phyloP scores from a whole-genome alignment of 2,888 invertebrate species.

The Metallyticus violacea region DNA sequence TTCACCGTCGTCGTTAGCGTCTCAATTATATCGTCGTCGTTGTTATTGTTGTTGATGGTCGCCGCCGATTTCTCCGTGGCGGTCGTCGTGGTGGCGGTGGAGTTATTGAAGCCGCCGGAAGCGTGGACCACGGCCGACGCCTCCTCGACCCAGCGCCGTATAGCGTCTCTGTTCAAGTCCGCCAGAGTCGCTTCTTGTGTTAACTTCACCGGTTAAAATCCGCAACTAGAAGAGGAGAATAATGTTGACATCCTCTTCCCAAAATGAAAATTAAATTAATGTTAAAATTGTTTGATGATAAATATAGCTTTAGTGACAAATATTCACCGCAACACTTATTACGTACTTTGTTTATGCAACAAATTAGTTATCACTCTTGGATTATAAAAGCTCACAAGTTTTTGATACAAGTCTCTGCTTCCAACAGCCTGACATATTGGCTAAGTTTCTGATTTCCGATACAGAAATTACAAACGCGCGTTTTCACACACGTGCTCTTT shows the following conservation, averaged over 20 bases:
- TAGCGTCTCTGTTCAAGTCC: constrained; percentile 46
- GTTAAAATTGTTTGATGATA: neutral
- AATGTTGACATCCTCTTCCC: neutral
- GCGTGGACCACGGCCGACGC: constrained; percentile 29
- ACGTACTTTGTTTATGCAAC: too few relatives aligned
- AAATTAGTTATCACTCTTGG: too few relatives aligned
- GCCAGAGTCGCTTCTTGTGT: constrained; percentile 53
- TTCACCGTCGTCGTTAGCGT: neutral
- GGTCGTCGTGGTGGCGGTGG: constrained; percentile 38
- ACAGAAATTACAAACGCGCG: too few relatives aligned
- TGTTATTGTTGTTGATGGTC: constrained; percentile 25
- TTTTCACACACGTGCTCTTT: neutral
- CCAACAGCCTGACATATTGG: too few relatives aligned
- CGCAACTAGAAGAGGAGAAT: neutral
- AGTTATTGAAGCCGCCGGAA: constrained; percentile 12
- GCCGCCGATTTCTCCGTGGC: constrained; percentile 52
- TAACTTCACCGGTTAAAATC: neutral
- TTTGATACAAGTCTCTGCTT: neutral
- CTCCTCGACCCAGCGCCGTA: constrained; percentile 33
- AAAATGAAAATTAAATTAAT: neutral
- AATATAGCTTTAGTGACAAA: too few relatives aligned
- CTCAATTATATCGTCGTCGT: neutral
- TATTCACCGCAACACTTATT: too few relatives aligned
- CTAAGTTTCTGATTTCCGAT: too few relatives aligned
- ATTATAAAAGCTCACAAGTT: neutral